A percentile compares a stretch with the other conserved stretches of the same genome.
Evolutionary conservation across 1,140 invertebrate species (phyloP).

Genomic region (Ostrea denselamellosa): DNA sequence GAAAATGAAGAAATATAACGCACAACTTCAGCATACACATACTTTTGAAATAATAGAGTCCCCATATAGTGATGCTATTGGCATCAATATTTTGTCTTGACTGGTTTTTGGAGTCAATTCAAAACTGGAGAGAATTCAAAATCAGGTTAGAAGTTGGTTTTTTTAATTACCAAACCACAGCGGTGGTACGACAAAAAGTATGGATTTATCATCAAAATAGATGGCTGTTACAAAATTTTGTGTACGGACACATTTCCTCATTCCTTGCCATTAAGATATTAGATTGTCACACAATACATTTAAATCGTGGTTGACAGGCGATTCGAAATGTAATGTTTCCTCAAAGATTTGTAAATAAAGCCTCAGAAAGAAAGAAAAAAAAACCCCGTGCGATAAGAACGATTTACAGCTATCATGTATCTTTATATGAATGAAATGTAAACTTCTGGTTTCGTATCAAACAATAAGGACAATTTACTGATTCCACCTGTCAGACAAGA

Average conservation of each 20-base stretch:
- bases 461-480: background rate
- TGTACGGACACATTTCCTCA: background rate
- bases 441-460: background rate
- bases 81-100: too few species aligned
- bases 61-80: too few species aligned
- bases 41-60: too few species aligned
- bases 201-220: too few species aligned
- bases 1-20: background rate
- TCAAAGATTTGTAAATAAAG: too few species aligned
- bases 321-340: too few species aligned
- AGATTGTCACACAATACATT: background rate
- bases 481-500: background rate
- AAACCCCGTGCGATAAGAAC: background rate
- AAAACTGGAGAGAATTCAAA: too few species aligned
- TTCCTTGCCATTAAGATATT: background rate
- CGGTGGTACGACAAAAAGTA: too few species aligned
- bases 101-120: too few species aligned
- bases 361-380: background rate
- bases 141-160: too few species aligned
- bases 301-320: background rate
- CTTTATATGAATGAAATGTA: background rate
- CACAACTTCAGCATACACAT: background rate
- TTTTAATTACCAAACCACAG: too few species aligned
- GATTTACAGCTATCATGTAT: background rate
- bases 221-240: too few species aligned